Conservation (phyloP, 1,140 invertebrate genomes). For the Argopecten irradians region DNA sequence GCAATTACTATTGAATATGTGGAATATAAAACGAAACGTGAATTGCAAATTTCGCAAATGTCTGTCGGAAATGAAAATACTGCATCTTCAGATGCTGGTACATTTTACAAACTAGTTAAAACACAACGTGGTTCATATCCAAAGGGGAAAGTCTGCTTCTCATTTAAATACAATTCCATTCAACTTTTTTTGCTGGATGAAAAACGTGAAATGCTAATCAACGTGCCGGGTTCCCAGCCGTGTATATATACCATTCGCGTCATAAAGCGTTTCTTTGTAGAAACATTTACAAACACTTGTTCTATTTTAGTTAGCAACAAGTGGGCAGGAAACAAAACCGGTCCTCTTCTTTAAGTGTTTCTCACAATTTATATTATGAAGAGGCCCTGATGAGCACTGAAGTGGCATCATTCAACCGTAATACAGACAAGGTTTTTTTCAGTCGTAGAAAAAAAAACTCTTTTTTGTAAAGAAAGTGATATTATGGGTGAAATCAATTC, state of each 20-base stretch:
- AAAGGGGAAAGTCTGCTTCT: not conserved
- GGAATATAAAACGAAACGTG: too few species aligned
- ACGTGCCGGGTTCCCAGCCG: not conserved
- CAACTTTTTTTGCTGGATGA: not conserved
- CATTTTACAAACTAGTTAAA: not conserved
- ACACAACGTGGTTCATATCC: not conserved
- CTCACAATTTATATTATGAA: not conserved
- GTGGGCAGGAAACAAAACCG: not conserved
- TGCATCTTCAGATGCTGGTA: not conserved
- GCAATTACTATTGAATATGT: too few species aligned
- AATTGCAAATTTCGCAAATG: not conserved
- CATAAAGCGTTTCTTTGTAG: not conserved
- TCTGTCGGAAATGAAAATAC: not conserved
- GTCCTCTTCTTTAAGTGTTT: not conserved
- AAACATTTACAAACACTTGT: slow-evolving; percentile 4
- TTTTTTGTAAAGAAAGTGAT: too few species aligned
- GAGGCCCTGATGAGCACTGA: not conserved
- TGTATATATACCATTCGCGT: not conserved
- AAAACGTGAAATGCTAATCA: not conserved
- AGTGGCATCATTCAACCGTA: not conserved
- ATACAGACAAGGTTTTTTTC: not conserved
- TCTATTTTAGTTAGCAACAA: not conserved
- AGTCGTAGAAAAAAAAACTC: too few species aligned
- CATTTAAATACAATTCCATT: slow-evolving; percentile 4
- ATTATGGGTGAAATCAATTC: too few species aligned